Evolutionary conservation across 2,888 invertebrate species (phyloP), one percentile per base, ranked within the genome.

Genomic region (Platycnemis pennipes): DNA sequence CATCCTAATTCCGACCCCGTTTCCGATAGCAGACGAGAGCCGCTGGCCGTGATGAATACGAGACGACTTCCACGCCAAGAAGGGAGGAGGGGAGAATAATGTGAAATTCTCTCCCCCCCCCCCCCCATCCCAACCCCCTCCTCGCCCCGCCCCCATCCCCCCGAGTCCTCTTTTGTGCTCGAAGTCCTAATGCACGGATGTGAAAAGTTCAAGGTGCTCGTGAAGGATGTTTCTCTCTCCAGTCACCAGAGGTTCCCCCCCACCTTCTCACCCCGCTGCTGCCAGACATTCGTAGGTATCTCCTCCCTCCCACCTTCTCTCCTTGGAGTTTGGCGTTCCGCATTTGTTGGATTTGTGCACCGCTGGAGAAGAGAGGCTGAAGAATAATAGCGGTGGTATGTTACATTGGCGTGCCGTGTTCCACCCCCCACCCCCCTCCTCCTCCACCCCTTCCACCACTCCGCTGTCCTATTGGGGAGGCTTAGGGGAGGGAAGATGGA

Each of bases 281-380:
- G 49, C 0, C 16, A 56, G 22, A 22, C 63, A 63, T 7, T 63
- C 63, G 26, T 26, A 63, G 22, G 31, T 16, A 31, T 37, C 77
- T 77, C 69, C 69, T 22, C 56, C 56, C 19, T 22, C 63, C 37
- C 37, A 11, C 31, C 77, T 13, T 37, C 37, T 37, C 77, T 13
- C n/a, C 16, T n/a, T 37, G 31, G 77, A 77, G 77, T 77, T 77
- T 77, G 77, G 37, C 77, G 77, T 77, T 31, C 13, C 77, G 77
- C 77, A 77, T n/a, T 77, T 77, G 63, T 63, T 63, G 63, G 63
- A 63, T 63, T 63, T 63, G 37, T 77, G 77, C 77, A 37, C 31
- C 13, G 37, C 77, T 63, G 63, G 77, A 37, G 77, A 1, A n/a
- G 77, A 13, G 77, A 0, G 77, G 77, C 13, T 4, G 77, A 37